Conservation (phyloP, 2,888 invertebrate genomes). For the Caenorhabditis auriculariae region DNA sequence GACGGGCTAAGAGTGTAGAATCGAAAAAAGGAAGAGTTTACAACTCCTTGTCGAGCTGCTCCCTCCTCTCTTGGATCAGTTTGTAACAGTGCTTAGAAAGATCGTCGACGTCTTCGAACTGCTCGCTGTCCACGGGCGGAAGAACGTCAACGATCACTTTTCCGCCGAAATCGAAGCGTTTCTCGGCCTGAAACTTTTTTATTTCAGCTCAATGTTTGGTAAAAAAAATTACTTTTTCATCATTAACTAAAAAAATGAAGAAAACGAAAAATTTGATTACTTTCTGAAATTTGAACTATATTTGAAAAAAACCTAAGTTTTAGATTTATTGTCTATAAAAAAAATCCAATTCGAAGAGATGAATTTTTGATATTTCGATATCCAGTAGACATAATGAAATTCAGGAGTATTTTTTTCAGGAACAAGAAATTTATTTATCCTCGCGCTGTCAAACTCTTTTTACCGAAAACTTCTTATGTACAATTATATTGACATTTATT, state of each 20-base stretch:
- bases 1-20: background rate
- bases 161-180: constrained; percentile 32
- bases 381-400: too few relatives aligned
- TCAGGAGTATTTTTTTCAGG: too few relatives aligned
- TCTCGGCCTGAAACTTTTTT: constrained; percentile 26
- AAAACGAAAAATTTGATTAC: too few relatives aligned
- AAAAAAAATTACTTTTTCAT: background rate
- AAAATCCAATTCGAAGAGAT: too few relatives aligned
- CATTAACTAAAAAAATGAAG: background rate
- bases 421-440: too few relatives aligned
- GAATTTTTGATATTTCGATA: too few relatives aligned
- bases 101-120: constrained; percentile 42
- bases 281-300: too few relatives aligned
- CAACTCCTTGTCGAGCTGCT: constrained; percentile 23
- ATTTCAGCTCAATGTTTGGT: background rate
- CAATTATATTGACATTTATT: too few relatives aligned
- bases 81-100: constrained; percentile 37
- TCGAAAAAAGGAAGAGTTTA: background rate
- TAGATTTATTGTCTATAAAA: too few relatives aligned
- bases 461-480: too few relatives aligned
- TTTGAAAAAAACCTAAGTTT: too few relatives aligned
- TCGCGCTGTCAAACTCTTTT: too few relatives aligned
- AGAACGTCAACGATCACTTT: constrained; percentile 37
- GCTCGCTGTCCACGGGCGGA: constrained; percentile 33
- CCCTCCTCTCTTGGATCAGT: constrained; percentile 31